Base-by-base conservation (phyloP, 2,113 vertebrate genomes). In the Sinosuthora webbiana region DNA sequence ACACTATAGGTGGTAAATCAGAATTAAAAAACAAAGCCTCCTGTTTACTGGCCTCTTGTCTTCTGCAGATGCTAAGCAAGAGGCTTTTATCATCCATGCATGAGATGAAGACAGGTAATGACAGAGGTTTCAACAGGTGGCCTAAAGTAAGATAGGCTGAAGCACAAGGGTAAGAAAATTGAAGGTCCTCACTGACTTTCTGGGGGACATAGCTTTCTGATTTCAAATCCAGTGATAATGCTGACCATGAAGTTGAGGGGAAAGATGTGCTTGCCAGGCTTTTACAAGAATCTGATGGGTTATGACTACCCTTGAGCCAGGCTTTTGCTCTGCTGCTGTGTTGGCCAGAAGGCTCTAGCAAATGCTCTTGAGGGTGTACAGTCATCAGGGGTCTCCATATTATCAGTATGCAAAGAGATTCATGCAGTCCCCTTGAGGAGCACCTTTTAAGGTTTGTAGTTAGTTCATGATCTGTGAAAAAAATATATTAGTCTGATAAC, bases 221-320 rank as follows among this genome's bases (percentile, higher is more conserved):
- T 79, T 88, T 88, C 21, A 82, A 60, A 85, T 18, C 17, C 44
- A 33, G 21, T 16, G 10, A 49, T 52, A 60, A 56, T 28, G 28
- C 6, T 15, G 11, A 52, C 22, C 8, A 2, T 14, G 9, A 44
- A 44, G 11, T 5, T 44, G 21, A 5, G 7, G 20, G 6, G 2
- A 42, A 65, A 63, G 7, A 49, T 30, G 13, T 39, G 12, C 14
- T 73, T 77, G 25, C 5, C 24, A 69, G 39, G 9, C 6, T 62
- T 86, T 45, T 57, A 41, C 13, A 64, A 74, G n/a, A 50, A 57
- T 6, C n/a, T 70, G 27, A 22, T 42, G 17, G 25, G n/a, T 56
- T 89, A 20, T 30, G 69, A 52, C 20, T 33, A 30, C 18, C 8
- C 16, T 56, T 1, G 2, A 73, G 20, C 12, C 41, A 42, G 30